Evolutionary conservation across 2,113 vertebrate genomes (phyloP), one percentile per base, ranked within the genome.

Genomic region (Procavia capensis): DNA sequence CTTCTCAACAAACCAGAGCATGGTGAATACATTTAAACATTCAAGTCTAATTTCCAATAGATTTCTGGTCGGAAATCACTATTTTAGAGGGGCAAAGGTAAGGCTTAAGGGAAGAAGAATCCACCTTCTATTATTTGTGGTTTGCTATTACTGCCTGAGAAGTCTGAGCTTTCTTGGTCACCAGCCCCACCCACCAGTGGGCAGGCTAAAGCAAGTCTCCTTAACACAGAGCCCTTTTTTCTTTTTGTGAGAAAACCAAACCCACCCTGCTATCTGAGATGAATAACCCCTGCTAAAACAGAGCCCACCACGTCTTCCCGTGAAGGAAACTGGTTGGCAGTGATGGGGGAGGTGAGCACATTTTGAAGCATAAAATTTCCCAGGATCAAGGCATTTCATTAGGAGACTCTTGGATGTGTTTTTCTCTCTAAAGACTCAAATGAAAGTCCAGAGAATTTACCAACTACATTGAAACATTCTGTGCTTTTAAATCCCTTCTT

Each of bases 401-500:
- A 97, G 83, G 96, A 96, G 94, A 91, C 83, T 93, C 94, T 93
- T 96, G 93, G 97, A 96, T 96, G 83, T 95, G 70, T 89, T 95
- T 95, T 95, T 87, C 70, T 94, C 86, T 95, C 86, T 70, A 93
- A 96, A 97, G 91, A 87, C 79, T 88, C 91, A 76, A 89, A 79
- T 66, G 93, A 91, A 97, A 96, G 94, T 96, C 86, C 94, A 96
- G 95, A 97, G 97, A 96, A 96, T 96, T 95, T 97, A 97, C 94
- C 95, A 94, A 96, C 95, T 96, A 93, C 91, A 90, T 80, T 24
- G 91, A 96, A 93, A 94, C 89, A 95, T 96, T 96, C 89, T 86
- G 87, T 50, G 61, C 82, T 93, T 90, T 94, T 41, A 94, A 90
- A 96, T 78, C 90, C 29, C 93, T 79, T 94, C 93, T 97, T 97